Evolutionary conservation across 1,140 invertebrate species (phyloP), one percentile per base, ranked within the genome.

Genomic region (Pantala flavescens): DNA sequence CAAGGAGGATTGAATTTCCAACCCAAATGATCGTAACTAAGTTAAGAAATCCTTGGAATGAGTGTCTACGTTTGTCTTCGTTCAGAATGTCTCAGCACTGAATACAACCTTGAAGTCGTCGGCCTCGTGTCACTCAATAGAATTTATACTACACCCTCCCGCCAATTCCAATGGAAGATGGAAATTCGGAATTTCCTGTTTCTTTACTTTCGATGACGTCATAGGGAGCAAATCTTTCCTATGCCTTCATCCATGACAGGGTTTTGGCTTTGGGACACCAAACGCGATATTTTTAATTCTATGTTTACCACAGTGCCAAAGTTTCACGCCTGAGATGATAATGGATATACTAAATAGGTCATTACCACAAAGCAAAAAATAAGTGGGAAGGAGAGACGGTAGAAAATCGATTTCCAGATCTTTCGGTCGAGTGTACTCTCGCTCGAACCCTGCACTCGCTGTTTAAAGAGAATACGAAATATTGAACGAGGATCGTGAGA

Each of bases 271-370:
- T 63, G 49, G n/a, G n/a, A 21, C 3, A 19, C 14, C n/a, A 14
- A 21, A 63, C 28, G 28, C 12, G 49, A 63, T 63, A 63, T 63
- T 63, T 63, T 63, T 63, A 63, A 63, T 63, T 63, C 49, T 19
- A 5, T 63, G 49, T 63, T 63, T 63, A 63, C 49, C 49, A 16
- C 49, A 63, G 16, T 63, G n/a, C 49, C n/a, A 63, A 63, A 63
- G 16, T 63, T 63, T 63, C 49, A 63, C 14, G 49, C 3, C 49
- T 63, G 49, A 63, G 49, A 63, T 21, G 49, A 63, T 63, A 63
- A 63, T 63, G 49, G 49, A 63, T 63, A 19, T 63, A 19, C 49
- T 63, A 63, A 63, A 63, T 63, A 63, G 49, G 49, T 63, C 49
- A 63, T 63, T 63, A 63, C 12, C 49, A 63, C 49, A 21, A 63